Conservation (phyloP, 2,797 vertebrate species). For the Poecilia wingei region DNA sequence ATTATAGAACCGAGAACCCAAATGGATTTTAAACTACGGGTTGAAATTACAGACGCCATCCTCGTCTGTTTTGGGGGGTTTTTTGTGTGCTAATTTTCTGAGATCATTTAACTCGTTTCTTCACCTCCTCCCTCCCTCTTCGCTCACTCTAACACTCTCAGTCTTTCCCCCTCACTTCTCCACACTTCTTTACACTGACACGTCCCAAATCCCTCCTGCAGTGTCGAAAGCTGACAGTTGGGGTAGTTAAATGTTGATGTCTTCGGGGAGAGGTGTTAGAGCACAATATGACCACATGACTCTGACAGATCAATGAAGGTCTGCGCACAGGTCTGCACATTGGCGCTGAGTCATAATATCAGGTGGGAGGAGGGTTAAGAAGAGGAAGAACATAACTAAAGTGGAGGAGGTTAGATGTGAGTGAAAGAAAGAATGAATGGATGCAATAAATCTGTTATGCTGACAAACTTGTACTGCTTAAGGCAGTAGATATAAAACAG, state of each 20-base stretch:
- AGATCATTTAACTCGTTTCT: slow-evolving; percentile 3
- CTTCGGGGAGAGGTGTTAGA: slow-evolving; percentile 31
- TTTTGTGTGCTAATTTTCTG: not conserved
- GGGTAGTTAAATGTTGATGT: slow-evolving; percentile 21
- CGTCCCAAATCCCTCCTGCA: slow-evolving; percentile 17
- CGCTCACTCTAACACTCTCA: not conserved
- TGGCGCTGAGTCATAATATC: slow-evolving; percentile 53
- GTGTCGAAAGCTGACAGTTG: slow-evolving; percentile 27
- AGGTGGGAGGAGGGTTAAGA: slow-evolving; percentile 8
- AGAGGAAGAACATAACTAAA: slow-evolving; percentile 16
- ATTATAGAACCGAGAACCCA: slow-evolving; percentile 7
- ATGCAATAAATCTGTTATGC: slow-evolving; percentile 29
- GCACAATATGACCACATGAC: slow-evolving; percentile 47
- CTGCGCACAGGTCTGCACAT: slow-evolving; percentile 11
- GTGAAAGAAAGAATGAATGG: slow-evolving; percentile 35
- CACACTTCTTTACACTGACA: not conserved
- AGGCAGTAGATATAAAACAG: not conserved
- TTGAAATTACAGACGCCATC: not conserved
- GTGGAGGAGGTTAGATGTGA: slow-evolving; percentile 35
- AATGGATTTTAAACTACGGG: slow-evolving; percentile 15
- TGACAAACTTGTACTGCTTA: slow-evolving; percentile 40
- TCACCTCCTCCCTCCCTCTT: slow-evolving; percentile 11
- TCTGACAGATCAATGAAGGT: slow-evolving; percentile 56
- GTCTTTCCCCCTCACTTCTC: not conserved
- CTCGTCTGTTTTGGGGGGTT: not conserved